Base-by-base conservation (phyloP, 2,888 invertebrate species). In the Drosophila falleni region DNA sequence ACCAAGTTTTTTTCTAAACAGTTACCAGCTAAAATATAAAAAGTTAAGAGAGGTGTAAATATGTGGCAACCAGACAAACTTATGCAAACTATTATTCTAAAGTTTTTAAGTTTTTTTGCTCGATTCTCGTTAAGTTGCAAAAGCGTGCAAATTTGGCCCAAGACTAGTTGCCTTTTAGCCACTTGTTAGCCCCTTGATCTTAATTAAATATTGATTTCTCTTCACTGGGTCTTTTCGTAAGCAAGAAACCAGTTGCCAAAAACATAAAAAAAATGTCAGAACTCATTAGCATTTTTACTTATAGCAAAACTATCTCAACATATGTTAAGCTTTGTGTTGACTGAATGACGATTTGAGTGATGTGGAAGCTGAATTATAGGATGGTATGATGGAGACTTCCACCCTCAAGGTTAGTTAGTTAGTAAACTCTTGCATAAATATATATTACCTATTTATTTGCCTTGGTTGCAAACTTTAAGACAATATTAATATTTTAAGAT, bases 221-320 rank as follows among this genome's bases (percentile, higher is more conserved):
- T 6, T 41, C 23, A 31, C 5, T 47, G 72, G 59, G 42, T 42
- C 39, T 62, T 53, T 72, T 33, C 74, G 11, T 26, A 8, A 26
- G 6, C 23, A 9, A 53, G 35, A 47, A 76, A 78, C 78, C 74
- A 65, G 78, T 73, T 76, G 33, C 23, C 13, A 8, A 42, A 37
- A 35, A 23, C 15, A 55, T n/a, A 33, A 33, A 44, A n/a, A 11
- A 29, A 13, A 37, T 19, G 33, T 16, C 50, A 61, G 64, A 76
- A 71, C 55, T 60, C 44, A 77, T 75, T 75, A 60, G 53, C 75
- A 68, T 63, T 53, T 54, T 6, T 29, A 46, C 31, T 33, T n/a
- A 39, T 26, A 11, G 15, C 5, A 16, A 0, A 44, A 56, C 44
- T 33, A 11, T 35, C 44, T 33, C 33, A 35, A 35, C 50, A 50